Evolutionary conservation across 2,113 vertebrate genomes (phyloP), one percentile per base, ranked within the genome.

Genomic region (Osmerus mordax): DNA sequence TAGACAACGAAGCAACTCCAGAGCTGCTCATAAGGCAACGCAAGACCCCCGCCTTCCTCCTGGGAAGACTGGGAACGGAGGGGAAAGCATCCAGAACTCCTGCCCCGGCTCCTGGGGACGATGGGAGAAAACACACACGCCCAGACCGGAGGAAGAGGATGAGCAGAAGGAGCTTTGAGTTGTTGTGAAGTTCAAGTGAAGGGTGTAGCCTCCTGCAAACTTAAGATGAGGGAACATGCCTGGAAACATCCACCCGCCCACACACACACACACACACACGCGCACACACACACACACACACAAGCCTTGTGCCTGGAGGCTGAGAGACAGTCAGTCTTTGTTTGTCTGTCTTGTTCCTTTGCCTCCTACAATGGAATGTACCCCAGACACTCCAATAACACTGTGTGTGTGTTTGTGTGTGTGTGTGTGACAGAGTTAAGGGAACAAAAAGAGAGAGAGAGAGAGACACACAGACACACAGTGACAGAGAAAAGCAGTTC

Each of bases 191-290:
- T 32, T 32, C 36, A 41, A 4, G 36, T 41, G 5, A 41, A 41
- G 36, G 36, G 36, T 9, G 36, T 1, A 41, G 36, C 8, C 5
- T 9, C 36, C 36, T 41, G 36, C 25, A 64, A 32, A 18, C 61
- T 18, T 1, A 16, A 68, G 75, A 82, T 74, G 69, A 76, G 74
- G 75, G 47, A 66, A 41, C 1, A 18, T 58, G 55, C 53, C 71
- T 73, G 61, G 71, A 69, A 62, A 60, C 73, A 32, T 78, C 36
- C 32, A 74, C 65, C 12, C 36, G 23, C 65, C 23, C 19, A 23
- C n/a, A 23, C 19, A 60, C n/a, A 36, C 62, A 64, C 62, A 1
- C 29, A 32, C 62, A 7, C 18, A 56, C 25, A 19, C 32, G 18
- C 11, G 15, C 16, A 18, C 51, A 54, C 12, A 14, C 41, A 52